phyloP scores from a whole-genome alignment of 2,888 invertebrate genomes.

The Euphydryas editha region DNA sequence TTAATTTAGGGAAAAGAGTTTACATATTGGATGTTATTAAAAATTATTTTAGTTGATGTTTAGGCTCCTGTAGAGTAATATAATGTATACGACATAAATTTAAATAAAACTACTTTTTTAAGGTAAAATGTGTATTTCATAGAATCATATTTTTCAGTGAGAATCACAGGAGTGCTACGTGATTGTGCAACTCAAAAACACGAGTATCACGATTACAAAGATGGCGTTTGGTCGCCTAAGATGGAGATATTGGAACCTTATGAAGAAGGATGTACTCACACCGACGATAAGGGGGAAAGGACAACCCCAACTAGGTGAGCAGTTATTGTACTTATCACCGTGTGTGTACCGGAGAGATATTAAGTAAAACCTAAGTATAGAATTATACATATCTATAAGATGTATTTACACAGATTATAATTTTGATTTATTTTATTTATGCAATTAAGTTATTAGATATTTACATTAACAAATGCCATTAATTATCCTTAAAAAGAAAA shows the following conservation, averaged over 20 bases:
- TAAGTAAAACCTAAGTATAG: too few relatives aligned
- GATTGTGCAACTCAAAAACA: conserved; percentile 91
- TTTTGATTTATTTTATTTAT: too few relatives aligned
- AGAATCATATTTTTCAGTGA: conserved; percentile 69
- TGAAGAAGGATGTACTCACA: conserved; percentile 86
- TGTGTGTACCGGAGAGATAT: too few relatives aligned
- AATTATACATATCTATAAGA: too few relatives aligned
- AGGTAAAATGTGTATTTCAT: background rate
- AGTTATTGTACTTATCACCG: background rate
- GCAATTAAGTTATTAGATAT: too few relatives aligned
- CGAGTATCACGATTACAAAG: conserved; percentile 84
- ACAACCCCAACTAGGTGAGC: conserved; percentile 81
- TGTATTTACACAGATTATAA: too few relatives aligned
- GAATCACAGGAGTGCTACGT: conserved; percentile 84
- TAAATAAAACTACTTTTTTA: background rate
- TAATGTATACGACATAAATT: background rate
- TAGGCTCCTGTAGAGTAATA: too few relatives aligned
- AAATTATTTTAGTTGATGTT: too few relatives aligned
- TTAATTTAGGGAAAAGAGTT: too few relatives aligned
- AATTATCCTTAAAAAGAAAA: too few relatives aligned
- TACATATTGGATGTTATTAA: too few relatives aligned
- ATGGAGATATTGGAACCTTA: conserved; percentile 88
- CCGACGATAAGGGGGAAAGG: conserved; percentile 86
- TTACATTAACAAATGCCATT: too few relatives aligned
- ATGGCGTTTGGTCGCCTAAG: conserved; percentile 86